Conservation (phyloP, 1,140 invertebrate genomes). For the Papilio machaon region DNA sequence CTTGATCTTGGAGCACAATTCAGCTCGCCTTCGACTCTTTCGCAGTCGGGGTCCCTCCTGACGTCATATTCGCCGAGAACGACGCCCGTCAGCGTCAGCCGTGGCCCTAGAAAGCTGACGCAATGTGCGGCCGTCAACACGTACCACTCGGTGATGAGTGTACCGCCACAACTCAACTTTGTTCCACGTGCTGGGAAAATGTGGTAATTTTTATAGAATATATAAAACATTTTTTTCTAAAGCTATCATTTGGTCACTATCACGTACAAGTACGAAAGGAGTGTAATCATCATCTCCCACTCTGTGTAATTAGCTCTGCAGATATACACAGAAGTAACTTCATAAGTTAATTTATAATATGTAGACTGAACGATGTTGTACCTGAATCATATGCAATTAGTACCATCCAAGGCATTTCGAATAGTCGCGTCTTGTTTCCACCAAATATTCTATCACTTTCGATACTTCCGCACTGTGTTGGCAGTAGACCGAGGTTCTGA, state of each 20-base stretch:
- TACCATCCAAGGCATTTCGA: constrained; percentile 87
- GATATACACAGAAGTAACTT: too few relatives aligned
- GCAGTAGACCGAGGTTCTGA: constrained; percentile 81
- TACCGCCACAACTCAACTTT: constrained; percentile 85
- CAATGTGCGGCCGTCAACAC: constrained; percentile 89
- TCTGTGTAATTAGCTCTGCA: too few relatives aligned
- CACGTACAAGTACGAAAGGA: too few relatives aligned
- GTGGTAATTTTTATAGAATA: too few relatives aligned
- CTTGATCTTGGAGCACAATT: constrained; percentile 82
- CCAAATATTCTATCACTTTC: constrained; percentile 80
- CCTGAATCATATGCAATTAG: constrained; percentile 82
- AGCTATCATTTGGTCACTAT: too few relatives aligned
- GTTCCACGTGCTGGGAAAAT: constrained; percentile 62
- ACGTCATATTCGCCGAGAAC: constrained; percentile 86
- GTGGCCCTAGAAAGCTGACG: constrained; percentile 74
- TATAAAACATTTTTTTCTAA: too few relatives aligned
- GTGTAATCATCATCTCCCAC: too few relatives aligned
- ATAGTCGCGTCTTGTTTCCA: constrained; percentile 82
- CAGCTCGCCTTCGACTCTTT: constrained; percentile 67
- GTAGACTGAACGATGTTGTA: constrained; percentile 45
- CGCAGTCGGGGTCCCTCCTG: constrained; percentile 83
- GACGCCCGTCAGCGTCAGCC: constrained; percentile 74
- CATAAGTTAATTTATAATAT: neutral
- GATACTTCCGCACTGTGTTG: constrained; percentile 59
- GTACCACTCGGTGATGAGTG: constrained; percentile 85